phyloP scores from a whole-genome alignment of 1,140 invertebrate genomes.

The Drosophila azteca region DNA sequence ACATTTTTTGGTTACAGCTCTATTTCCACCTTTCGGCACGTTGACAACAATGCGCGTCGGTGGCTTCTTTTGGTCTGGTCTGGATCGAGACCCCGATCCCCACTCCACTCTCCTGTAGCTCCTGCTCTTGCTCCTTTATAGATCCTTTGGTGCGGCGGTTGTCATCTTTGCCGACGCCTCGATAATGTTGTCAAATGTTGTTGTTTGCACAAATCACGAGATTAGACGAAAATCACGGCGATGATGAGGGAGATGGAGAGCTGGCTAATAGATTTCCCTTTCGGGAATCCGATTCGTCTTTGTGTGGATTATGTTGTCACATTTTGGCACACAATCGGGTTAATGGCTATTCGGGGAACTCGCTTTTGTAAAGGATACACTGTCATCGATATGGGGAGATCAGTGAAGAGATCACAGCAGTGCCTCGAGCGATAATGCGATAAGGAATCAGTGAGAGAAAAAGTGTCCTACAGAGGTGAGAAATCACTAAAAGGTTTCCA shows the following conservation, averaged over 20 bases:
- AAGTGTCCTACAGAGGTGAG: background rate
- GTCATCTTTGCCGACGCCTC: constrained; percentile 60
- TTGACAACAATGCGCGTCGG: constrained; percentile 59
- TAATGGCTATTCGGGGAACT: constrained; percentile 43
- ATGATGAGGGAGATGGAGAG: constrained; percentile 24
- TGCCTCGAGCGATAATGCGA: too few species aligned
- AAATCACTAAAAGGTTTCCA: constrained; percentile 6
- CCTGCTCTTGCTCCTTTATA: constrained; percentile 22
- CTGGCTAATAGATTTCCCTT: constrained; percentile 2
- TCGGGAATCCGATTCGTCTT: constrained; percentile 1
- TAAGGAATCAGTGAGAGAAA: too few species aligned
- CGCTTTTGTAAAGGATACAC: background rate
- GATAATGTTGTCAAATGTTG: constrained; percentile 71
- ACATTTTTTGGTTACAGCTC: constrained; percentile 56
- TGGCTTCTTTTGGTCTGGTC: constrained; percentile 26
- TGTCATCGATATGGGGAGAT: constrained; percentile 29
- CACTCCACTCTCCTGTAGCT: constrained; percentile 8
- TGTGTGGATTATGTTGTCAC: constrained; percentile 52
- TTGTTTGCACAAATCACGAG: constrained; percentile 54
- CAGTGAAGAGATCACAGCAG: constrained; percentile 3
- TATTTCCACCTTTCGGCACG: constrained; percentile 72
- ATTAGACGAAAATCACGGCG: constrained; percentile 66
- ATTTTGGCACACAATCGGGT: constrained; percentile 42
- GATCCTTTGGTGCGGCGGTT: constrained; percentile 52
- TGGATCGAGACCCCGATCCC: too few species aligned